A percentile compares a stretch with the other conserved stretches of the same genome.
These are phyloP conservation scores for Paracentrotus lividus DNA, from an alignment of 53 echinoderm and acorn worm species.

Conservation along the genomic window DNA sequence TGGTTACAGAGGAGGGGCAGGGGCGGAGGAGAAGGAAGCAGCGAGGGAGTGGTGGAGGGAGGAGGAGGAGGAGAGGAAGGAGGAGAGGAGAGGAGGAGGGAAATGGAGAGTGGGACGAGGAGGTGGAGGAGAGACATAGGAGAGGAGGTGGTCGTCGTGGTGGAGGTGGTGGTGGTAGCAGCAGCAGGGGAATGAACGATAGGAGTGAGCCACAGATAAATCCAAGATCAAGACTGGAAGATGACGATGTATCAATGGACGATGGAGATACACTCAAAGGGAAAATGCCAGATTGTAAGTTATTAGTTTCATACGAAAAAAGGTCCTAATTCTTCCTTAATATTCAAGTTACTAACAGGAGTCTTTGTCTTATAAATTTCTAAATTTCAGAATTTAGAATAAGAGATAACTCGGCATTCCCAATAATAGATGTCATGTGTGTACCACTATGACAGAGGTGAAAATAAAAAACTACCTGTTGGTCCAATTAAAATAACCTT, in stretches of 20 bases:
- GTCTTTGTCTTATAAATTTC: no score
- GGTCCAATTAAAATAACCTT: no score
- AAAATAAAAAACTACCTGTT: no score
- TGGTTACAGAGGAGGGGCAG: conserved; percentile 49
- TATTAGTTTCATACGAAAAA: no score
- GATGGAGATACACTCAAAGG: conserved; percentile 69
- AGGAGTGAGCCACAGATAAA: conserved; percentile 31
- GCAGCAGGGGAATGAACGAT: background rate
- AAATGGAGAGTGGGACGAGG: conserved; percentile 58
- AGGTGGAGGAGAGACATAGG: conserved; percentile 56
- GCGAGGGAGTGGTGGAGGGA: conserved; percentile 3
- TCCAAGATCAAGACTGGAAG: conserved; percentile 81
- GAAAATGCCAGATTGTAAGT: conserved; percentile 78
- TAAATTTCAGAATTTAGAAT: no score
- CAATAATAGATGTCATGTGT: no score
- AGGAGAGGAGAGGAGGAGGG: no score
- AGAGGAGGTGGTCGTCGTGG: conserved; percentile 47
- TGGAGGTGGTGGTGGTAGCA: background rate
- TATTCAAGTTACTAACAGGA: no score
- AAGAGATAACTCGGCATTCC: no score
- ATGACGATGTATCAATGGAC: conserved; percentile 87
- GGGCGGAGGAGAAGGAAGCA: conserved; percentile 3
- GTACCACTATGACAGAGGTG: no score
- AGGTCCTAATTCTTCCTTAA: no score
- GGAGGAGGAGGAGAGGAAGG: conserved; percentile 43